Percentiles rank a stretch among this genome's conserved stretches.
phyloP scores from a whole-genome alignment of 2,888 invertebrate species.

The Torymus aiolomorphi region DNA sequence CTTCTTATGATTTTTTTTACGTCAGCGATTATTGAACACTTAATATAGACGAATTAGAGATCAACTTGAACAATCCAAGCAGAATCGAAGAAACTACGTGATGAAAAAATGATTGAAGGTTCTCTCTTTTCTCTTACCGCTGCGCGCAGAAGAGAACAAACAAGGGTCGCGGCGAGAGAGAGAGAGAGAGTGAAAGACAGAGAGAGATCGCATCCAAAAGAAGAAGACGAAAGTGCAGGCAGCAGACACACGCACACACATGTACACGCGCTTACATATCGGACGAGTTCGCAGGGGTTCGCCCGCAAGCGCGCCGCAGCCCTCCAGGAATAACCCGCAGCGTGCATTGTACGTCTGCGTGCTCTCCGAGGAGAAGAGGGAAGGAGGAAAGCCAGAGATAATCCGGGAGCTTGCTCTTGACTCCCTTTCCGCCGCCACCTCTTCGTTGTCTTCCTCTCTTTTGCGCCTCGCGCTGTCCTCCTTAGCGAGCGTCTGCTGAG shows the following conservation, averaged over 20 bases:
- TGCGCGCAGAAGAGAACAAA: too few species aligned
- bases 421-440: constrained; percentile 48
- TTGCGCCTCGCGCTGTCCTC: constrained; percentile 15
- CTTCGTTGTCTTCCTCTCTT: constrained; percentile 8
- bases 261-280: too few species aligned
- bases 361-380: neutral
- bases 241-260: constrained; percentile 3
- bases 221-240: constrained; percentile 17
- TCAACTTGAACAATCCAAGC: too few species aligned
- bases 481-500: constrained; percentile 18
- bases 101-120: too few species aligned
- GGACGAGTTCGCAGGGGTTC: constrained; percentile 50
- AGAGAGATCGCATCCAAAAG: constrained; percentile 6
- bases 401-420: constrained; percentile 50
- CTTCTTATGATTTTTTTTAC: too few species aligned
- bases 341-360: constrained; percentile 12
- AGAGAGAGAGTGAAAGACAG: too few species aligned
- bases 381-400: constrained; percentile 21
- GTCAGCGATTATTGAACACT: too few species aligned
- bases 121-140: too few species aligned
- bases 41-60: too few species aligned
- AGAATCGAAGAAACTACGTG: too few species aligned
- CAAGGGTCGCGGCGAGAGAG: too few species aligned
- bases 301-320: constrained; percentile 8
- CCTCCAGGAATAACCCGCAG: constrained; percentile 47